Conservation (phyloP, 2,797 vertebrate genomes). For the Coranthus polyacanthus region DNA sequence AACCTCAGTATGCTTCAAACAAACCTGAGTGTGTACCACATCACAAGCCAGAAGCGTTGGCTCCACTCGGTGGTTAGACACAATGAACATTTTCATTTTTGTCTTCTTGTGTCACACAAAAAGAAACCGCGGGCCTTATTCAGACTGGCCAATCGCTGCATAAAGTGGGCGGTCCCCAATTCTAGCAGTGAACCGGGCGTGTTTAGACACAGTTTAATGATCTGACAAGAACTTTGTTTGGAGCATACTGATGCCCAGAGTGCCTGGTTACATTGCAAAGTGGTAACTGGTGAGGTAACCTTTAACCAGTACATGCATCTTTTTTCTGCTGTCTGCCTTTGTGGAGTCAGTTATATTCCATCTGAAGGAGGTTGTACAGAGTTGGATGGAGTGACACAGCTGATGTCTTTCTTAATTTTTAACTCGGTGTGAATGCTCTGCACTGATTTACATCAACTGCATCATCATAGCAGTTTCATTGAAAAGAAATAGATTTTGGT, state of each 20-base stretch:
- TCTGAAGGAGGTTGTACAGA: not conserved
- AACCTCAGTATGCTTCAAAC: constrained; percentile 3
- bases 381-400: not conserved
- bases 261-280: not conserved
- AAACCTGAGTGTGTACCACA: not conserved
- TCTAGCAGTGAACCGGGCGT: not conserved
- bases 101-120: not conserved
- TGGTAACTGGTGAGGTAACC: not conserved
- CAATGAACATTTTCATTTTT: no score
- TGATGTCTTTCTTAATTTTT: not conserved
- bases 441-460: not conserved
- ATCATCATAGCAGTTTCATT: not conserved
- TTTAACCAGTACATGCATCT: not conserved
- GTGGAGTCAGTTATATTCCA: constrained; percentile 18
- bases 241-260: constrained; percentile 4
- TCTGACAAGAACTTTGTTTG: not conserved
- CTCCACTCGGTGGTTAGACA: no score
- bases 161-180: not conserved
- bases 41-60: no score
- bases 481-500: not conserved
- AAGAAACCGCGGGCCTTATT: not conserved
- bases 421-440: not conserved
- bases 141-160: not conserved
- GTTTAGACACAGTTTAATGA: not conserved
- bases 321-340: constrained; percentile 7